These are phyloP conservation scores for Dryadula phaetusa DNA, from an alignment of 2,888 invertebrate genomes.

Conservation along the genomic window DNA sequence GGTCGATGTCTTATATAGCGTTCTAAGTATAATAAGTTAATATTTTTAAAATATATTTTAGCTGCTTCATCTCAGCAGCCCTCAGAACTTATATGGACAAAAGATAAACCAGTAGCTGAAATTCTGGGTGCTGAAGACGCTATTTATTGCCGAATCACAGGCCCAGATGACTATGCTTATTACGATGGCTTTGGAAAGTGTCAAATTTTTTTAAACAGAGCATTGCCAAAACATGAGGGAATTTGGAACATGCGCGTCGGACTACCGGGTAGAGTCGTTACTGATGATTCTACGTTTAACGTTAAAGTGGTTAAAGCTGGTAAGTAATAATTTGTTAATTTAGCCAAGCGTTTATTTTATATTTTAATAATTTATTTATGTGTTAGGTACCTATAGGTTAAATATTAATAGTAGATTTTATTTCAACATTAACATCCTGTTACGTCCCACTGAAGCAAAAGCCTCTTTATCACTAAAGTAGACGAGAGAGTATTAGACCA, in stretches of 20 bases:
- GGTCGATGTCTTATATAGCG: no score
- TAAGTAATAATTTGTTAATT: slow-evolving; percentile 44
- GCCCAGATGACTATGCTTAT: slow-evolving; percentile 50
- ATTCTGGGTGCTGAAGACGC: slow-evolving; percentile 62
- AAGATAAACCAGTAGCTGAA: slow-evolving; percentile 53
- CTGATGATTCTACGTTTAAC: slow-evolving; percentile 51
- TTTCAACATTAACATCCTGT: no score
- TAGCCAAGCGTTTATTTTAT: neutral
- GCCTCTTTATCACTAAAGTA: no score
- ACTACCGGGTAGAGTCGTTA: slow-evolving; percentile 56
- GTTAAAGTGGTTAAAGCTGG: slow-evolving; percentile 57
- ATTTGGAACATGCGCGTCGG: slow-evolving; percentile 62
- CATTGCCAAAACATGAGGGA: slow-evolving; percentile 57
- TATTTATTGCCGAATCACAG: slow-evolving; percentile 63
- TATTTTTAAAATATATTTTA: neutral
- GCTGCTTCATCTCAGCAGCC: neutral
- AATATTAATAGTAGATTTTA: no score
- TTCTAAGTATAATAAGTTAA: neutral
- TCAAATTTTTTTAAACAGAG: slow-evolving; percentile 57
- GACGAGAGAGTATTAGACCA: no score
- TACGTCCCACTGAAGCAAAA: no score
- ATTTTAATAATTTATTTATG: no score
- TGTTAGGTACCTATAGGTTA: no score
- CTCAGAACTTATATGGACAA: slow-evolving; percentile 44
- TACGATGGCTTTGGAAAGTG: slow-evolving; percentile 69